Evolutionary conservation across 37 sponge, comb jelly and placozoan genomes (phyloP).

Genomic region (Cladorhizidae sp.): DNA sequence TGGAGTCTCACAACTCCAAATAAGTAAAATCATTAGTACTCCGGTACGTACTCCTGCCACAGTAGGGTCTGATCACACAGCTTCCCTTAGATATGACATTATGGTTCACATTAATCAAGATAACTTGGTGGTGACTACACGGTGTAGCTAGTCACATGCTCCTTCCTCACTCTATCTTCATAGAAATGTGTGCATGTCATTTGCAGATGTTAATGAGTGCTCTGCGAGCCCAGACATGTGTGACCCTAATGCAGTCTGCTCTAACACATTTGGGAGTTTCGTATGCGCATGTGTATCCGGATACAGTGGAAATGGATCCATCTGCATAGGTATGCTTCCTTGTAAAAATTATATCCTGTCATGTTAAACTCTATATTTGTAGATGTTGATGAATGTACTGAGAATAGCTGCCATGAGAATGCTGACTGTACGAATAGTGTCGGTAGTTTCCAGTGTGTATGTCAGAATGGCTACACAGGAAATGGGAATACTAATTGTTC

Average conservation of each 20-base stretch:
- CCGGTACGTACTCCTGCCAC: no score
- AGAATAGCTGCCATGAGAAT: constrained; percentile 10
- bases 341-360: neutral
- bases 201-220: constrained; percentile 54
- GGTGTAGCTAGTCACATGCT: no score
- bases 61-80: no score
- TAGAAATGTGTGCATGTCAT: no score
- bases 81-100: no score
- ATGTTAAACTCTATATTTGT: neutral
- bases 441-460: constrained; percentile 40
- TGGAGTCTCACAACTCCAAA: no score
- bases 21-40: no score
- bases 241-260: constrained; percentile 26
- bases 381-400: constrained; percentile 48
- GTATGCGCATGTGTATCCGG: constrained; percentile 38
- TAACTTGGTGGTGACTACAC: no score
- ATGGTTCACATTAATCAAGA: no score
- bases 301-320: constrained; percentile 24
- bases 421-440: constrained; percentile 30
- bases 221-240: constrained; percentile 8
- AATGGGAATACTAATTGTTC: constrained; percentile 18
- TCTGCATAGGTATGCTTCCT: constrained; percentile 13
- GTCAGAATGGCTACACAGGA: constrained; percentile 36
- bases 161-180: no score
- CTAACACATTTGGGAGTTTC: constrained; percentile 48